These are phyloP conservation scores for Globodera rostochiensis DNA, from an alignment of 1,140 invertebrate genomes.

Conservation along the genomic window DNA sequence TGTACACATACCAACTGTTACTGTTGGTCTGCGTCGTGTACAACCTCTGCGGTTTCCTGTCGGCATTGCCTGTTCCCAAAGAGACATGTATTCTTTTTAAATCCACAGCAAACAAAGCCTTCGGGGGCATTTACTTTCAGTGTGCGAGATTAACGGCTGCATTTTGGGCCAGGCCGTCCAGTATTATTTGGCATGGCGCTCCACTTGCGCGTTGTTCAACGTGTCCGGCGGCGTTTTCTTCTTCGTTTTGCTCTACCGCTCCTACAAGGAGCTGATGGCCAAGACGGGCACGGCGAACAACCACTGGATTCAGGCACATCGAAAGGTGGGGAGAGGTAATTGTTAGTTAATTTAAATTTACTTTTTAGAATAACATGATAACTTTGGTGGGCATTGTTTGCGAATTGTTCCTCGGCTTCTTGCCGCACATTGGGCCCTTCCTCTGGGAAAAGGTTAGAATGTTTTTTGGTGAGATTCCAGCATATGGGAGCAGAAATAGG, in stretches of 20 bases:
- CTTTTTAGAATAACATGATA: constrained; percentile 20
- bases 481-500: too few species aligned
- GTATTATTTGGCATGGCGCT: constrained; percentile 24
- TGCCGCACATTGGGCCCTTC: constrained; percentile 29
- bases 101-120: neutral
- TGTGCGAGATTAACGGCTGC: constrained; percentile 26
- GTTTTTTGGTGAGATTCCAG: neutral
- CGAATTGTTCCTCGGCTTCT: constrained; percentile 28
- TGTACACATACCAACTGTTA: constrained; percentile 12
- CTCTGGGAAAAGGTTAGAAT: constrained; percentile 24
- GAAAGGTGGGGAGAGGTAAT: neutral
- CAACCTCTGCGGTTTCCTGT: constrained; percentile 14
- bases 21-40: constrained; percentile 19
- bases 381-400: constrained; percentile 16
- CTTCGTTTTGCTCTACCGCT: constrained; percentile 13
- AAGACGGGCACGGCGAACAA: neutral
- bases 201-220: constrained; percentile 25
- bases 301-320: constrained; percentile 10
- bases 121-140: neutral
- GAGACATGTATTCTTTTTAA: constrained; percentile 1
- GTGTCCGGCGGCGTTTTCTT: constrained; percentile 14
- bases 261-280: constrained; percentile 1
- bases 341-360: neutral
- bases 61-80: constrained; percentile 18
- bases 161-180: constrained; percentile 17